These are phyloP conservation scores for Brachyopa scutellaris DNA, from an alignment of 2,888 invertebrate genomes.

Conservation along the genomic window DNA sequence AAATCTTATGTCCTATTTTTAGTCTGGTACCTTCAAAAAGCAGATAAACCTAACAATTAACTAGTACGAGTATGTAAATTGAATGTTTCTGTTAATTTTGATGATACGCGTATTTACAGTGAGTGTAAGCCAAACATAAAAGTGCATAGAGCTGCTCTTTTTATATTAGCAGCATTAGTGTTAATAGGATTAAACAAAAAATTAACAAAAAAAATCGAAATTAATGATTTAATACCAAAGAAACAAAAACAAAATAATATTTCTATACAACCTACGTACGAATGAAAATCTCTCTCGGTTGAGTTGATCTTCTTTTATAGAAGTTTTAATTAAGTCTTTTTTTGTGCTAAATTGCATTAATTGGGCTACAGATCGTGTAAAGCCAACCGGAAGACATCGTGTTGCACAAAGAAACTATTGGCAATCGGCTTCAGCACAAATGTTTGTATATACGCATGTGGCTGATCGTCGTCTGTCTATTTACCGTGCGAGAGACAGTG, in stretches of 20 bases:
- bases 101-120: conserved; percentile 26
- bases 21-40: not conserved
- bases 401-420: conserved; percentile 95
- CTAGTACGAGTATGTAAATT: too few relatives aligned
- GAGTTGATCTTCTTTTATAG: not conserved
- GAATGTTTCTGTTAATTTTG: too few relatives aligned
- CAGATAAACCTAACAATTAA: too few relatives aligned
- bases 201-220: not conserved
- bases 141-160: conserved; percentile 13
- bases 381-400: conserved; percentile 96
- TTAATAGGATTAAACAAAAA: conserved; percentile 26
- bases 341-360: conserved; percentile 49
- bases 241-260: conserved; percentile 3
- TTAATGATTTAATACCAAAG: not conserved
- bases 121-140: conserved; percentile 1
- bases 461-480: conserved; percentile 97
- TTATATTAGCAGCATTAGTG: not conserved
- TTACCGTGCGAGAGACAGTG: conserved; percentile 32
- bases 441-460: conserved; percentile 96
- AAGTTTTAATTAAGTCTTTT: conserved; percentile 62
- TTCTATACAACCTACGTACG: conserved; percentile 60
- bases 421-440: conserved; percentile 95
- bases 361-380: conserved; percentile 89
- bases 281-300: conserved; percentile 30
- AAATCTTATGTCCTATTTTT: not conserved